Evolutionary conservation across 2,797 vertebrate genomes (phyloP), one percentile per base, ranked within the genome.

Genomic region (Tragelaphus oryx): DNA sequence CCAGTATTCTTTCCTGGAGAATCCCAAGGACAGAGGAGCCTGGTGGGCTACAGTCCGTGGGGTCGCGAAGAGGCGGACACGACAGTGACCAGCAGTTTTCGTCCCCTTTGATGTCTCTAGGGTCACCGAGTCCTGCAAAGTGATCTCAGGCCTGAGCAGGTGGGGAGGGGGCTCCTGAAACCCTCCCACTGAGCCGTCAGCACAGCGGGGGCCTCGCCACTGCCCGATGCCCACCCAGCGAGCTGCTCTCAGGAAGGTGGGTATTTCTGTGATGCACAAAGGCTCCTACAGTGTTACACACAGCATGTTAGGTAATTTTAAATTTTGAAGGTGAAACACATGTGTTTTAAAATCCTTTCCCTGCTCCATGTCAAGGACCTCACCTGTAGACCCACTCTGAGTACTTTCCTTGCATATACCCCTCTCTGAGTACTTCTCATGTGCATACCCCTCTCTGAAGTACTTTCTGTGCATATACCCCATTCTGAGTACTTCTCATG

Each of bases 11-110:
- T 22, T n/a, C 62, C 9, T 37, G n/a, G n/a, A 68, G 62, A 68
- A 18, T 22, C 18, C 62, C n/a, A 2, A 5, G n/a, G n/a, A 37
- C 17, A 2, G 62, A 20, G 62, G 17, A 3, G n/a, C 62, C 62
- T 5, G n/a, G n/a, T 0, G 9, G 62, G 62, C 33, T 11, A 5
- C n/a, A 20, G 62, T 37, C n/a, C 62, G 0, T 0, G 16, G 62
- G 62, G n/a, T 10, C 8, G 0, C 62, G 20, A 2, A n/a, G 62
- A 65, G n/a, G 62, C 0, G 17, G 17, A 33, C n/a, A 33, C 2
- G 1, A 33, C 4, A 37, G n/a, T 37, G 62, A 3, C n/a, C n/a
- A 20, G 5, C 62, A 20, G n/a, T 4, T 5, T 37, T 0, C n/a
- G 5, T 5, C 20, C n/a, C 44, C 44, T 30, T 6, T 17, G 74